Conservation (phyloP, 2,888 invertebrate genomes). For the Sericinus montela region DNA sequence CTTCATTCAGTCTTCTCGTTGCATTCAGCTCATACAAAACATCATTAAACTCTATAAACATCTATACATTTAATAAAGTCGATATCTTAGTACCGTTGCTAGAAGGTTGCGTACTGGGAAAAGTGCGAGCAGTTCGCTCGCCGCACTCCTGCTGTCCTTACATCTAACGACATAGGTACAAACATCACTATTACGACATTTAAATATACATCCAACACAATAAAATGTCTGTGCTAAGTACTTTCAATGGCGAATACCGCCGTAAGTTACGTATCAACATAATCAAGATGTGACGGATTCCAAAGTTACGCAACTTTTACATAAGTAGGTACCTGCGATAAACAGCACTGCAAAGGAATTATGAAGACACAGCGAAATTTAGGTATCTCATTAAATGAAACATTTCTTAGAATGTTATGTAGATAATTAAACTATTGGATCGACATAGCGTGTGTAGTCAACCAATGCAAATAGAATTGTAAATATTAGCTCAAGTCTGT, state of each 20-base stretch:
- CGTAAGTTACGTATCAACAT: too few relatives aligned
- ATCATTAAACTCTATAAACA: conserved; percentile 23
- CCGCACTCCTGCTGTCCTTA: background rate
- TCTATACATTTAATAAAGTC: conserved; percentile 1
- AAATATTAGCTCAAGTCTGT: background rate
- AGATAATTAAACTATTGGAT: too few relatives aligned
- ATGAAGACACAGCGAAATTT: too few relatives aligned
- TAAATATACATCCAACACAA: background rate
- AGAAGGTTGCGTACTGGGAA: background rate
- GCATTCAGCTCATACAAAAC: conserved; percentile 51
- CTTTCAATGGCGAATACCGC: too few relatives aligned
- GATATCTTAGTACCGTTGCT: background rate
- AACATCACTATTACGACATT: background rate
- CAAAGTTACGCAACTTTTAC: too few relatives aligned
- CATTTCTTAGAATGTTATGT: too few relatives aligned
- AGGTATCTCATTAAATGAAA: too few relatives aligned
- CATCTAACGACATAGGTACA: background rate
- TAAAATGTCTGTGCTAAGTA: too few relatives aligned
- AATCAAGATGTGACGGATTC: too few relatives aligned
- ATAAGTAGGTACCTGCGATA: too few relatives aligned
- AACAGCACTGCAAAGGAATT: too few relatives aligned
- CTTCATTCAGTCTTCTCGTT: conserved; percentile 67
- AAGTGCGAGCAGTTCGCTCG: background rate
- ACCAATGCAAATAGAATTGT: background rate
- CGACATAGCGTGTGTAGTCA: too few relatives aligned